phyloP scores from a whole-genome alignment of 2,113 vertebrate genomes.

The Phasianus colchicus region DNA sequence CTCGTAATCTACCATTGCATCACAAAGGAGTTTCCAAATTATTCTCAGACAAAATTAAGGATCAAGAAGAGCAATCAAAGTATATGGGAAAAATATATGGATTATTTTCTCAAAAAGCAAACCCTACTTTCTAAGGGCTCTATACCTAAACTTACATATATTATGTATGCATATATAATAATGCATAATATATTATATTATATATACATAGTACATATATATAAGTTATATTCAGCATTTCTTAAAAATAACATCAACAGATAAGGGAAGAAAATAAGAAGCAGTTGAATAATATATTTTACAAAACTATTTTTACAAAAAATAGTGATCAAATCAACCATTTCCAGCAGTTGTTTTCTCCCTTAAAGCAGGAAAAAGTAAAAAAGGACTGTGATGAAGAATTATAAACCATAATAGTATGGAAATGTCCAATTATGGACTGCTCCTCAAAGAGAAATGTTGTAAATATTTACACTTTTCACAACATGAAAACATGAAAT shows the following conservation, averaged over 20 bases:
- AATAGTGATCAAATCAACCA: background rate
- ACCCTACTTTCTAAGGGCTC: background rate
- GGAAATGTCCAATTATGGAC: background rate
- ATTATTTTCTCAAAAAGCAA: background rate
- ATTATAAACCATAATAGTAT: background rate
- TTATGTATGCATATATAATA: too few species aligned
- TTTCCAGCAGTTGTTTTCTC: background rate
- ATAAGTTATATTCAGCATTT: background rate
- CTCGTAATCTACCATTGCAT: background rate
- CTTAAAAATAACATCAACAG: background rate
- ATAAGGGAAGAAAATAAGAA: background rate
- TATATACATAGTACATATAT: too few species aligned
- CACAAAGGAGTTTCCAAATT: background rate
- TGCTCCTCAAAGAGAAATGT: background rate
- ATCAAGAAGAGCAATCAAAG: background rate
- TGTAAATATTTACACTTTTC: background rate
- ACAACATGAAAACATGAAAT: too few species aligned
- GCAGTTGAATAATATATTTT: background rate
- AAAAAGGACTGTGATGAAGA: background rate
- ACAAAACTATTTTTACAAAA: background rate
- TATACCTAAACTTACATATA: background rate
- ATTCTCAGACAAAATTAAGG: background rate
- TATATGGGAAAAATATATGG: fast-evolving
- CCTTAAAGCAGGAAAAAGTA: background rate
- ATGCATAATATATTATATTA: too few species aligned